phyloP scores from a whole-genome alignment of 2,113 vertebrate species.

The Donacobius atricapilla region DNA sequence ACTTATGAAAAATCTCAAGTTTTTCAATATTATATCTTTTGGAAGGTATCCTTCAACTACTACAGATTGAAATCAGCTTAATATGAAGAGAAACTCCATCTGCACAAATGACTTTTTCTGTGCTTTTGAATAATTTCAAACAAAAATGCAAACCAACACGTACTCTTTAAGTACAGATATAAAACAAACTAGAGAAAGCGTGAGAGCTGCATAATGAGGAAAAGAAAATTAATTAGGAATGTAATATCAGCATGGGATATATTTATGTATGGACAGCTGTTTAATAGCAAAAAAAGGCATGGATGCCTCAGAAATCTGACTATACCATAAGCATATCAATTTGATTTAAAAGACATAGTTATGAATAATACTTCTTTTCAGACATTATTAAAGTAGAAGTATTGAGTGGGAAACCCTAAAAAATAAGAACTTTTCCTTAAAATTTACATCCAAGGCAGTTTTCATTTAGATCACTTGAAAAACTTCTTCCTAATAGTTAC shows the following conservation, averaged over 20 bases:
- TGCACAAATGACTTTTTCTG: neutral
- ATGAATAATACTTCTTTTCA: neutral
- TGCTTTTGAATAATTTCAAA: neutral
- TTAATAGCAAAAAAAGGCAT: neutral
- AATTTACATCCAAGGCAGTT: neutral
- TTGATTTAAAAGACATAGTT: neutral
- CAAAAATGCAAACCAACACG: neutral
- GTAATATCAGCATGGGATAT: neutral
- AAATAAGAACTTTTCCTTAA: neutral
- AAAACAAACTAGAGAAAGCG: neutral
- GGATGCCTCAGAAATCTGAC: neutral
- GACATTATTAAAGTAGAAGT: neutral
- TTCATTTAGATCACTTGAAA: neutral
- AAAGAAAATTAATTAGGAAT: neutral
- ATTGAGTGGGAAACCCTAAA: neutral
- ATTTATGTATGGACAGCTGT: neutral
- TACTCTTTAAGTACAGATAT: neutral
- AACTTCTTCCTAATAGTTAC: neutral
- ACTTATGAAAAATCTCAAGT: neutral
- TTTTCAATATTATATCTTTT: neutral
- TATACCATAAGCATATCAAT: neutral
- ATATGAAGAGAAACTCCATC: neutral
- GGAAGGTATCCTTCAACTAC: neutral
- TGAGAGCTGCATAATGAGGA: neutral
- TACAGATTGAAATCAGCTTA: neutral